Percentiles rank a stretch among this genome's conserved stretches.
Conservation (phyloP, 2,797 vertebrate genomes). For the Lepilemur septentrionalis region DNA sequence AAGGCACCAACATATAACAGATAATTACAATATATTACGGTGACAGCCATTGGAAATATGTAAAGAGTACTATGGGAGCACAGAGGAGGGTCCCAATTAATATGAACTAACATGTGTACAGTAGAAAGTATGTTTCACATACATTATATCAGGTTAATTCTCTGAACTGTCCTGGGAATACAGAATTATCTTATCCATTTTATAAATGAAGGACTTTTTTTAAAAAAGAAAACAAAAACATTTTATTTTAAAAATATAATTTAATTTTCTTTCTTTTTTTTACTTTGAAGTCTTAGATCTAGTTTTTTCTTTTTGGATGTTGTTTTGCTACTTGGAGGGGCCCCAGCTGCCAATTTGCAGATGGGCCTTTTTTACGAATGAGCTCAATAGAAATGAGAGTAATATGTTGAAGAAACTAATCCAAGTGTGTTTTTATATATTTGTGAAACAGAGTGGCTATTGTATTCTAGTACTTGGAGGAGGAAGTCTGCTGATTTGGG, state of each 20-base stretch:
- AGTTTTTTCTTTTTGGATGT: neutral
- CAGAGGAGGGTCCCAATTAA: neutral
- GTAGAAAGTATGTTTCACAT: neutral
- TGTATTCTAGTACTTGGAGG: neutral
- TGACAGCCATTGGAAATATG: neutral
- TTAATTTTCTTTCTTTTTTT: constrained; percentile 13
- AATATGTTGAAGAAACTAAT: constrained; percentile 50
- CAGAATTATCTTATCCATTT: neutral
- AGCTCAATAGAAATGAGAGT: constrained; percentile 23
- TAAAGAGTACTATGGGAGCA: neutral
- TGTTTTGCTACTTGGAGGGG: neutral
- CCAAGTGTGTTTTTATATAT: constrained; percentile 39
- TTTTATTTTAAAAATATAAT: constrained; percentile 40
- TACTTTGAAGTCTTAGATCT: constrained; percentile 40
- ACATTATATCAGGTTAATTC: neutral
- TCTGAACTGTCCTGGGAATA: neutral
- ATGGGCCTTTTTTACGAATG: constrained; percentile 4
- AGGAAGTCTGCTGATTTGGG: neutral
- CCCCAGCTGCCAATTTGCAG: constrained; percentile 29
- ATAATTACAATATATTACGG: neutral
- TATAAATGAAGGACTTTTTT: neutral
- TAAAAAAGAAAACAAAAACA: neutral
- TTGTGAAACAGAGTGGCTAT: constrained; percentile 54
- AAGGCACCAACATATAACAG: neutral
- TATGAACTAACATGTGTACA: neutral